Base-by-base conservation (phyloP, 2,113 vertebrate genomes). In the Perca schrenkii region DNA sequence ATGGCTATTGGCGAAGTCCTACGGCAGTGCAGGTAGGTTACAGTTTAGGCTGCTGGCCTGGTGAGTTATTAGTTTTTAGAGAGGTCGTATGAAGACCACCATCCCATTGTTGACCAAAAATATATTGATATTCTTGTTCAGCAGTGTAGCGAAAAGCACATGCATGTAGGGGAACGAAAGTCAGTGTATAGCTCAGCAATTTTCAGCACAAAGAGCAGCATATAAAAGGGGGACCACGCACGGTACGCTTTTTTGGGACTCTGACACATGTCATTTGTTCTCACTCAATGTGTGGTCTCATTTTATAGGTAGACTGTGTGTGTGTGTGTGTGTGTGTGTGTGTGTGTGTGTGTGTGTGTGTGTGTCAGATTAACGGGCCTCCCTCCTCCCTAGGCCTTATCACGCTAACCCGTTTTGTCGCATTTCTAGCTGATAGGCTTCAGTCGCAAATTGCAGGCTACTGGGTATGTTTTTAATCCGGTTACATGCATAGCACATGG, bases 1-100 rank as follows among this genome's bases (percentile, higher is more conserved):
- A 47, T 98, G 97, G 97, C 94, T 97, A 40, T 83, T 98, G 92
- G 95, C 95, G 65, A 96, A 96, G 93, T 96, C 96, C 19, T 98
- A 97, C 93, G 96, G 96, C 89, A 94, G 94, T 94, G 94, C 96
- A 97, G 97, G 97, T 98, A 96, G 77, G 94, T 89, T 83, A 71
- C 2, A 56, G 53, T 69, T 13, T 14, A 61, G 57, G 52, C 65
- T 74, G 40, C 54, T 61, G 76, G 84, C 81, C 86, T 72, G 46
- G 11, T 78, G 65, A 52, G 25, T 57, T 22, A 28, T 22, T 50
- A 4, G 2, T 49, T 25, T 47, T 63, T 7, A 11, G 5, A 8
- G 5, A 25, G 34, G 40, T 36, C 43, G 46, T 46, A 25, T 65
- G 3, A 47, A 69, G 25, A 78, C 21, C 25, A 52, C n/a, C 7